phyloP scores from a whole-genome alignment of 2,888 invertebrate genomes.

The Cactoblastis cactorum region DNA sequence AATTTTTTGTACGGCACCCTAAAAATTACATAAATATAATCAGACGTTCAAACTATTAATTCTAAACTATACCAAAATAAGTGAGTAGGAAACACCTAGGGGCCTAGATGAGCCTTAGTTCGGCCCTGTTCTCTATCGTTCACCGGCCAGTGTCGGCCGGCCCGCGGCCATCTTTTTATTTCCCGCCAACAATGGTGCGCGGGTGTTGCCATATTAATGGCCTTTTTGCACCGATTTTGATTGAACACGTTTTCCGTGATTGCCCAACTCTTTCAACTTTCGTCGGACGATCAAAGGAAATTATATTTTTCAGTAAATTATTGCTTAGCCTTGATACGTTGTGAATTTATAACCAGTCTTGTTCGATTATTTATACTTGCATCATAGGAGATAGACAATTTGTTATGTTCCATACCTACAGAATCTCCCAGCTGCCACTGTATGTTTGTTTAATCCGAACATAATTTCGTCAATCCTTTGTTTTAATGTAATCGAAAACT shows the following conservation, averaged over 20 bases:
- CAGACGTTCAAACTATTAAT: no score
- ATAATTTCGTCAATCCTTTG: constrained; percentile 9
- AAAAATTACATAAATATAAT: no score
- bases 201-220: constrained; percentile 51
- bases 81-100: no score
- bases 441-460: constrained; percentile 10
- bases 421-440: constrained; percentile 25
- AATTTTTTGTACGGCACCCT: no score
- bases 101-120: neutral
- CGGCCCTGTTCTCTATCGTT: neutral
- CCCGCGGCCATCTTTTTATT: constrained; percentile 53
- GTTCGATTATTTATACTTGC: constrained; percentile 27
- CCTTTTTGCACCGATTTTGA: constrained; percentile 51
- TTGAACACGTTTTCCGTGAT: constrained; percentile 47
- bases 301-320: constrained; percentile 17
- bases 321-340: constrained; percentile 29
- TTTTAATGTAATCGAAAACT: neutral
- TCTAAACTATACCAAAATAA: no score
- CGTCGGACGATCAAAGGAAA: constrained; percentile 49
- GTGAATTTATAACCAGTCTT: constrained; percentile 40
- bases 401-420: constrained; percentile 22
- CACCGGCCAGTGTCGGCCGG: constrained; percentile 16
- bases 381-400: constrained; percentile 19
- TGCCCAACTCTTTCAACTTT: constrained; percentile 34
- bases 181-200: constrained; percentile 48